These are phyloP conservation scores for Lipophrys pholis DNA, from an alignment of 2,113 vertebrate species.

Conservation along the genomic window DNA sequence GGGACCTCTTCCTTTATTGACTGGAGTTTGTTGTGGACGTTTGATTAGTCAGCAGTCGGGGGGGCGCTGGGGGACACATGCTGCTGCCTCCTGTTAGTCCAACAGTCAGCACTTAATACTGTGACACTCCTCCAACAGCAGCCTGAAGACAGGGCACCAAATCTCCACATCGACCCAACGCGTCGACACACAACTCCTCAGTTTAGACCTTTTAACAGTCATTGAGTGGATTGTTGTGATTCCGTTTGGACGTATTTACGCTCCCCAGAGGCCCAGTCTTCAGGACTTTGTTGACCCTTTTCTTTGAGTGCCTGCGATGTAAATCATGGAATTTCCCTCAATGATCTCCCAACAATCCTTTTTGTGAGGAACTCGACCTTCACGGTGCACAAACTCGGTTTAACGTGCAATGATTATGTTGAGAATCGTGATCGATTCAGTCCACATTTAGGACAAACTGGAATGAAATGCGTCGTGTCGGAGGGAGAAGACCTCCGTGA, in stretches of 20 bases:
- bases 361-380: too few relatives aligned
- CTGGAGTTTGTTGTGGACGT: constrained; percentile 36
- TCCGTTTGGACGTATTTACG: background rate
- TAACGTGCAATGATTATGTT: too few relatives aligned
- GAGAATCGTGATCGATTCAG: background rate
- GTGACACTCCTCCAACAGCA: background rate
- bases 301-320: too few relatives aligned
- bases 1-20: constrained; percentile 50
- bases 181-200: background rate
- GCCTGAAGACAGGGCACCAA: background rate
- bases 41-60: constrained; percentile 60
- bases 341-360: too few relatives aligned
- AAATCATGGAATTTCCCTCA: too few relatives aligned
- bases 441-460: background rate
- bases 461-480: background rate
- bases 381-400: too few relatives aligned
- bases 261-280: background rate
- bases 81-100: constrained; percentile 35
- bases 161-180: background rate
- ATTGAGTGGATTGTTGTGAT: too few relatives aligned
- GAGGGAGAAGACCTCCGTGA: background rate
- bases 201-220: background rate
- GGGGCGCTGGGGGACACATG: constrained; percentile 12
- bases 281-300: background rate
- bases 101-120: constrained; percentile 44